Conservation (phyloP, 2,888 invertebrate genomes). For the Ectobius pallidus region DNA sequence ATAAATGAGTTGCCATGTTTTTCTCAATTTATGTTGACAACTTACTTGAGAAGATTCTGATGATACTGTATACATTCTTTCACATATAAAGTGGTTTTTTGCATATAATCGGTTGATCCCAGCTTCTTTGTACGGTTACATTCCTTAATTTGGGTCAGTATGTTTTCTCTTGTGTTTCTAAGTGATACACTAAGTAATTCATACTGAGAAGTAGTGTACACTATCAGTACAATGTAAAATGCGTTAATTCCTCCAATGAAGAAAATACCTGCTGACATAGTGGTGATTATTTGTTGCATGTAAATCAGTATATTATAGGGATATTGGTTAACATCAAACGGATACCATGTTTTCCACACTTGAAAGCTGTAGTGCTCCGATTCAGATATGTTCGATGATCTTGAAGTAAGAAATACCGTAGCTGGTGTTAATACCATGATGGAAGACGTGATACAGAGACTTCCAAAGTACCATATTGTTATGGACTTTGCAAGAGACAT, state of each 20-base stretch:
- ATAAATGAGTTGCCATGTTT: no score
- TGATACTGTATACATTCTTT: not conserved
- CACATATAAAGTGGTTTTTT: not conserved
- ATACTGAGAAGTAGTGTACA: not conserved
- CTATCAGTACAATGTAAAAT: not conserved
- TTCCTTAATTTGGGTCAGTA: not conserved
- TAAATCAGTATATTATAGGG: not conserved
- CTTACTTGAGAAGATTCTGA: not conserved
- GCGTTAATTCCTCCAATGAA: not conserved
- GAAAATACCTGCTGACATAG: not conserved
- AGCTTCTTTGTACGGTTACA: not conserved
- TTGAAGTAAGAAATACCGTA: not conserved
- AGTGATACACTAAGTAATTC: not conserved
- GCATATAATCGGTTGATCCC: not conserved
- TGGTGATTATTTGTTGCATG: not conserved
- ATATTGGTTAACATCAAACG: not conserved
- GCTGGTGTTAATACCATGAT: not conserved
- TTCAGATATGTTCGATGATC: not conserved
- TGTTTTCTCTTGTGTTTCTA: not conserved
- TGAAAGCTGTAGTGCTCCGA: not conserved
- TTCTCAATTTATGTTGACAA: no score
- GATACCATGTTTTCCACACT: not conserved
- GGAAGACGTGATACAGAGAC: not conserved
- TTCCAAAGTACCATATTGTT: not conserved
- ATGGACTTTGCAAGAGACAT: not conserved